Base-by-base conservation (phyloP, 1,140 invertebrate species). In the Teleogryllus occipitalis region DNA sequence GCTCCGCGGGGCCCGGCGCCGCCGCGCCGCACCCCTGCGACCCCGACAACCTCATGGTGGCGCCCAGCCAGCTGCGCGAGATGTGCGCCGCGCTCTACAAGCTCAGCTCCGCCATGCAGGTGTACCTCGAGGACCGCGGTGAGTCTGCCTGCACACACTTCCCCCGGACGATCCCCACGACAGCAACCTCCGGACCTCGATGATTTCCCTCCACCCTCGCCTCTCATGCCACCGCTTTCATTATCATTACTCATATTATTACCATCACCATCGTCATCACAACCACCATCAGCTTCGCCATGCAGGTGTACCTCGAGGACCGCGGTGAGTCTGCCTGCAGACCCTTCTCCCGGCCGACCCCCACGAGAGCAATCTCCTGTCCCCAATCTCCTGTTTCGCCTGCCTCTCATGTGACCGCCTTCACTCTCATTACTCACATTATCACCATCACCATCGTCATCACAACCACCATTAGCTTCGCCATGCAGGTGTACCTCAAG, bases 221-320 rank as follows among this genome's bases (percentile, higher is more conserved):
- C n/a, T n/a, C n/a, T n/a, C n/a, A n/a, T n/a, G n/a, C n/a, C n/a
- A 39, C 27, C 27, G 27, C 5, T 5, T 39, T 39, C 1, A 39
- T 39, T 39, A 1, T 39, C 27, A 39, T 39, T 39, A 39, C 5
- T 39, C 27, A 39, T 5, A 39, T 39, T 5, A 39, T 39, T 5
- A 39, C 27, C 27, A 39, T 5, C 27, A 2, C 5, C 27, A 39
- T 39, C 27, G 5, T 39, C 27, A 39, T 39, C 27, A 2, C 1
- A 39, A 5, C 27, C 80, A 86, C 89, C 76, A 85, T 89, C n/a
- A 86, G 86, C 5, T 85, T 85, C 12, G 87, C 86, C 8, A 87
- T 89, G 85, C 88, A 89, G 80, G 86, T 85, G 75, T 89, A 88
- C 73, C 85, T 89, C 48, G 87, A 88, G 75, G 87, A 89, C 21